Base-by-base conservation (phyloP, 2,797 vertebrate genomes). In the Bradypodion ventrale region DNA sequence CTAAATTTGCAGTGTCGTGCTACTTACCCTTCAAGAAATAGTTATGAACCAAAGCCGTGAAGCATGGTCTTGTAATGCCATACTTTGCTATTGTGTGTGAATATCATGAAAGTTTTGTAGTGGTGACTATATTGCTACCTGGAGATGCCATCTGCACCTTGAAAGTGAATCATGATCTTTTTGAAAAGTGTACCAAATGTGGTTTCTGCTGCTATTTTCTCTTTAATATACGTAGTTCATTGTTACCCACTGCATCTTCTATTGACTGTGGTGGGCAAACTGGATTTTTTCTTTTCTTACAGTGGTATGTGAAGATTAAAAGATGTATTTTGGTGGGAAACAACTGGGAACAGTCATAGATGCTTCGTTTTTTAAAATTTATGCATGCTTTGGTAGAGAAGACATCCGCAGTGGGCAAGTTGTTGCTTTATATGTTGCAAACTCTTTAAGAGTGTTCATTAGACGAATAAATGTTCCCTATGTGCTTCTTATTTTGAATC, bases 221-320 rank as follows among this genome's bases (percentile, higher is more conserved):
- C 37, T 1, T 13, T n/a, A n/a, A n/a, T n/a, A n/a, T n/a, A n/a
- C 1, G 10, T 2, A 5, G 29, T 1, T 15, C 9, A 27, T n/a
- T 4, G 5, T 27, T 40, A 37, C 23, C 69, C 40, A 8, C 25
- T 42, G 9, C 37, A 10, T 5, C 40, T 40, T 70, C 40, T 42
- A 21, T n/a, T 42, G 40, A 9, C 69, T 72, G 23, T 72, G 40
- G 7, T 27, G 70, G 27, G 16, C 27, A 72, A 12, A 49, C 27
- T 49, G 70, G 42, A 44, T 46, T 46, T 37, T 10, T 44, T 10
- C 42, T 46, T 27, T n/a, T n/a, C 42, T 73, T 73, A n/a, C 2
- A 73, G 19, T 21, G 8, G 40, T 27, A 3, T 19, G 25, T 3
- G 69, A 56, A 52, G 46, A 29, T 74, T 49, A n/a, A 15, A 74